Evolutionary conservation across 1,140 invertebrate genomes (phyloP).

Genomic region (Trachymyrmex septentrionalis): DNA sequence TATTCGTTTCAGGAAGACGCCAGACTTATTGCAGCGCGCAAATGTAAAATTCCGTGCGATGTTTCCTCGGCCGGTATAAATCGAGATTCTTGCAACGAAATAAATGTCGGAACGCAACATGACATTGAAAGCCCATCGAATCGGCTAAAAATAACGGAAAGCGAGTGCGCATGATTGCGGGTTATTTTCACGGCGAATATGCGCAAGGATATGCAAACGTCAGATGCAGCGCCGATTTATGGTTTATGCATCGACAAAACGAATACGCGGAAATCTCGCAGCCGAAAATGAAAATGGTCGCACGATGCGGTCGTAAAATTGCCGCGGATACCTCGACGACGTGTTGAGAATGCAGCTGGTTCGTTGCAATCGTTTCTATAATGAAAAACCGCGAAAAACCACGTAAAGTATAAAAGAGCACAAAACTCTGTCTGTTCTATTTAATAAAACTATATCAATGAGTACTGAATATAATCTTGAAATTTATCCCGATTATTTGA

Average conservation of each 20-base stretch:
- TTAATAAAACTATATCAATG: conserved; percentile 21
- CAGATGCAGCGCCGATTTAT: conserved; percentile 70
- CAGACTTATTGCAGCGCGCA: conserved; percentile 37
- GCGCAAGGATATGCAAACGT: conserved; percentile 66
- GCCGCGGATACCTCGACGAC: conserved; percentile 59
- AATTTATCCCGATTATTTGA: background rate
- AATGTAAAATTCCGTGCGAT: conserved; percentile 52
- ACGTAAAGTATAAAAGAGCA: background rate
- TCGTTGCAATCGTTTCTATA: background rate
- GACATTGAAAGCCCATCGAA: conserved; percentile 49
- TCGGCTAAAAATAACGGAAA: conserved; percentile 50
- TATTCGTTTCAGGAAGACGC: conserved; percentile 47
- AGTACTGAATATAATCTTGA: background rate
- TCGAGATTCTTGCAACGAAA: conserved; percentile 31
- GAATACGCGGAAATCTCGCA: conserved; percentile 50
- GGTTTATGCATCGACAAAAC: conserved; percentile 59
- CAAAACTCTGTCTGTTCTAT: background rate
- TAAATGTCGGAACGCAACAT: conserved; percentile 44
- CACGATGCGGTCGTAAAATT: conserved; percentile 72
- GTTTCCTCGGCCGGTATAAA: conserved; percentile 6
- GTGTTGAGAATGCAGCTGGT: conserved; percentile 55
- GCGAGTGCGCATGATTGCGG: conserved; percentile 25
- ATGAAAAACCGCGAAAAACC: background rate
- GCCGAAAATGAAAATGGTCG: conserved; percentile 73
- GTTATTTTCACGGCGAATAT: conserved; percentile 17